phyloP scores from a whole-genome alignment of 2,113 vertebrate genomes.

The Xiphophorus couchianus region DNA sequence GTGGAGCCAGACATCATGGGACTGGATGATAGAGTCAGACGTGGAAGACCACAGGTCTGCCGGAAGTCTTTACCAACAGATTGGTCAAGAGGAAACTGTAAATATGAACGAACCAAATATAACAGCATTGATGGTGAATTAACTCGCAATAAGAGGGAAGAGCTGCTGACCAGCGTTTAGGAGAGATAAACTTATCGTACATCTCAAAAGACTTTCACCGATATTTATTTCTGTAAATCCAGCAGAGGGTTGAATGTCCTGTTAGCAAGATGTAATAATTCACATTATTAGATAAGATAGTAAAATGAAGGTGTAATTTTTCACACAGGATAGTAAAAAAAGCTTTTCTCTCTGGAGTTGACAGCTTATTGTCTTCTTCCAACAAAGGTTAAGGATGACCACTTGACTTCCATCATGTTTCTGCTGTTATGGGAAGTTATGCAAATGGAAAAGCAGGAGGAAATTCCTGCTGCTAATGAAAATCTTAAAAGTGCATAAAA shows the following conservation, averaged over 20 bases:
- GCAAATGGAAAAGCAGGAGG: conserved; percentile 19
- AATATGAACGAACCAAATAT: not conserved
- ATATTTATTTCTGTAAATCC: not conserved
- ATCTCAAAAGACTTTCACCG: not conserved
- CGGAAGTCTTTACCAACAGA: conserved; percentile 7
- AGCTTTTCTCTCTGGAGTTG: not conserved
- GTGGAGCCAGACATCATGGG: conserved; percentile 70
- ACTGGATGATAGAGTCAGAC: conserved; percentile 58
- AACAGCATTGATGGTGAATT: not conserved
- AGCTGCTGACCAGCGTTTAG: not conserved
- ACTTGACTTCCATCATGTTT: conserved; percentile 3
- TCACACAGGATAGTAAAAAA: not conserved
- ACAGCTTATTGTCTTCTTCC: not conserved
- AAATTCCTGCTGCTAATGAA: conserved; percentile 4
- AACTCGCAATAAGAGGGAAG: not conserved
- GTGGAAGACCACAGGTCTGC: conserved; percentile 39
- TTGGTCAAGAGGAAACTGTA: not conserved
- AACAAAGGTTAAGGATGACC: not conserved
- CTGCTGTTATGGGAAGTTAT: not conserved
- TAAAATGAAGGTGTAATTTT: too few species aligned
- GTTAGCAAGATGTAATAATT: not conserved
- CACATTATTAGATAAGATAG: too few species aligned
- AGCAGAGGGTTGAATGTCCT: not conserved
- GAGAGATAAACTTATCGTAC: not conserved
- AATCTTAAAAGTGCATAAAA: conserved; percentile 29